These are phyloP conservation scores for Gobius niger DNA, from an alignment of 2,113 vertebrate species.

Conservation along the genomic window DNA sequence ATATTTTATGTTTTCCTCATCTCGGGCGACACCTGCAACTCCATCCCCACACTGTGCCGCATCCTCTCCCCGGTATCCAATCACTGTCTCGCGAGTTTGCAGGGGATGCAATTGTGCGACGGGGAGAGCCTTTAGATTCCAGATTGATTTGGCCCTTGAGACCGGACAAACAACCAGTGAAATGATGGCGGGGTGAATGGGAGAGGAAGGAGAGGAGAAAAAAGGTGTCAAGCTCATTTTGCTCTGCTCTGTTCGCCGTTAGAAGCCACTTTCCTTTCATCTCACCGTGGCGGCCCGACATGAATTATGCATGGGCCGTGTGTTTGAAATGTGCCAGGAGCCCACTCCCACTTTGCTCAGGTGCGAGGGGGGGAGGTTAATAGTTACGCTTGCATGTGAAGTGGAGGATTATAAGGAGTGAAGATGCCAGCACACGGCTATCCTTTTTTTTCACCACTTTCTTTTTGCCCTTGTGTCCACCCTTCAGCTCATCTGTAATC, in stretches of 20 bases:
- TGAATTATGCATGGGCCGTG: slow-evolving; percentile 68
- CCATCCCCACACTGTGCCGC: background rate
- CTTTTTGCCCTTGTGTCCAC: slow-evolving; percentile 27
- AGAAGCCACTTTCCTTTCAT: slow-evolving; percentile 59
- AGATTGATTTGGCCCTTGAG: slow-evolving; percentile 39
- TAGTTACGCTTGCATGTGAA: slow-evolving; percentile 58
- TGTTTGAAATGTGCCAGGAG: slow-evolving; percentile 50
- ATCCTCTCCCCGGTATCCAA: background rate
- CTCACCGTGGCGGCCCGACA: slow-evolving; percentile 25
- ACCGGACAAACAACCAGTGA: slow-evolving; percentile 46
- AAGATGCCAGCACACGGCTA: slow-evolving; percentile 41
- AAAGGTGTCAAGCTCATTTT: slow-evolving; percentile 46
- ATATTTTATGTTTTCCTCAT: background rate
- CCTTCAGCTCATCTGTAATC: slow-evolving; percentile 59
- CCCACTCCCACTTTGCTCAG: slow-evolving; percentile 60
- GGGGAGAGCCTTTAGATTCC: slow-evolving; percentile 13
- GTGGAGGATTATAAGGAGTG: slow-evolving; percentile 62
- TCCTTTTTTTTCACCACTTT: slow-evolving; percentile 3
- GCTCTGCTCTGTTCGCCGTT: slow-evolving; percentile 29
- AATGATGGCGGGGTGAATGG: slow-evolving; percentile 23
- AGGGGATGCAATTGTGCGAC: slow-evolving; percentile 13
- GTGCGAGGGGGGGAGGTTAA: slow-evolving; percentile 59
- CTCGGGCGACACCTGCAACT: background rate
- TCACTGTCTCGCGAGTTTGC: slow-evolving; percentile 1
- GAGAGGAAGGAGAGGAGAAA: slow-evolving; percentile 1